Conservation (phyloP, 1,140 invertebrate species). For the Stratiolaelaps scimitus region DNA sequence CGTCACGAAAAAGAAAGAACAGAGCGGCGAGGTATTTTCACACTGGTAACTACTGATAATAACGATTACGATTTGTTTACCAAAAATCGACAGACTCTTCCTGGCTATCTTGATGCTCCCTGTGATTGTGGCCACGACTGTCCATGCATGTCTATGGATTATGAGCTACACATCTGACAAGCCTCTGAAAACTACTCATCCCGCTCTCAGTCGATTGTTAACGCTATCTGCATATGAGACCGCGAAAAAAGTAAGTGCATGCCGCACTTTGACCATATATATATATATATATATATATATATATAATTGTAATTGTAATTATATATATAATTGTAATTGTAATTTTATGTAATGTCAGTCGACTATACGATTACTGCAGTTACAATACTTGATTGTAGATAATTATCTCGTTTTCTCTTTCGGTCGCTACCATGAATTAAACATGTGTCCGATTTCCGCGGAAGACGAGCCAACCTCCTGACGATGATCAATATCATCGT, state of each 20-base stretch:
- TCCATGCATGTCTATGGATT: conserved; percentile 15
- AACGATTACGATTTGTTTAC: too few species aligned
- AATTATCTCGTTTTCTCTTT: not conserved
- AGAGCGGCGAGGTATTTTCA: too few species aligned
- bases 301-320: too few species aligned
- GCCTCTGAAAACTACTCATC: not conserved
- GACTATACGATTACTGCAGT: too few species aligned
- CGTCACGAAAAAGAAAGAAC: too few species aligned
- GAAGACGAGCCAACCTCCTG: not conserved
- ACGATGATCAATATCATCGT: too few species aligned
- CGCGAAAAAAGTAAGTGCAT: conserved; percentile 2
- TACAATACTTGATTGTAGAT: too few species aligned
- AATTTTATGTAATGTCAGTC: too few species aligned
- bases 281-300: too few species aligned
- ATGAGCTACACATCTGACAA: conserved; percentile 16
- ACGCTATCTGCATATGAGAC: conserved; percentile 20
- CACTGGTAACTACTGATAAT: too few species aligned
- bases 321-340: too few species aligned
- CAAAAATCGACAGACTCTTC: not conserved
- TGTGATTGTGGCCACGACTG: conserved; percentile 9
- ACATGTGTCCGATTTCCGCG: not conserved
- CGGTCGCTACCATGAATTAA: not conserved
- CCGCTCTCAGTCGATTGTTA: not conserved
- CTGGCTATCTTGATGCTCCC: conserved; percentile 8
- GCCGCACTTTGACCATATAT: too few species aligned